Conservation (phyloP, 1,140 invertebrate species). For the Micrasema longulum region DNA sequence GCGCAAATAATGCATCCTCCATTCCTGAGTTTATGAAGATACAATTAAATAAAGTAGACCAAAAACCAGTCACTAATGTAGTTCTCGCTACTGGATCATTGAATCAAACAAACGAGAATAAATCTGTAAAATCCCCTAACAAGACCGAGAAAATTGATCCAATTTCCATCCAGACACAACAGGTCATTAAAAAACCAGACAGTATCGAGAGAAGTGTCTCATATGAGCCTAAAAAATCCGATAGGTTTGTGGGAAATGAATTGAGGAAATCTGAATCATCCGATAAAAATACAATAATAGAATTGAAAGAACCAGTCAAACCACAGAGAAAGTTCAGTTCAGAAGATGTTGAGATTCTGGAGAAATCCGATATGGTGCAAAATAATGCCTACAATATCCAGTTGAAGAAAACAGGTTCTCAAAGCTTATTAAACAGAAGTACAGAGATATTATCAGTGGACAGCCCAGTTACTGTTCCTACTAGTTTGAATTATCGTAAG, state of each 20-base stretch:
- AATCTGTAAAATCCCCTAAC: conserved; percentile 29
- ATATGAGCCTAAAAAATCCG: conserved; percentile 45
- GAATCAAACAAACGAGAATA: conserved; percentile 52
- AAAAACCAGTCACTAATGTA: conserved; percentile 70
- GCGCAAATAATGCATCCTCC: conserved; percentile 56
- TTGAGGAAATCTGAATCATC: conserved; percentile 49
- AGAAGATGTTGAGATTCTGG: conserved; percentile 66
- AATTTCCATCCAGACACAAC: not conserved
- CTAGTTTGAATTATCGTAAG: conserved; percentile 45
- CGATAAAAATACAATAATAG: conserved; percentile 49
- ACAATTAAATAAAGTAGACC: conserved; percentile 76
- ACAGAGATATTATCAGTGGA: conserved; percentile 42
- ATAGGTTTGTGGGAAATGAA: conserved; percentile 37
- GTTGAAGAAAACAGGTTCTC: conserved; percentile 46
- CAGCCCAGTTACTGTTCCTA: conserved; percentile 33
- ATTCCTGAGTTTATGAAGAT: conserved; percentile 80
- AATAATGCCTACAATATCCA: conserved; percentile 47
- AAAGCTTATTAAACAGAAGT: conserved; percentile 48
- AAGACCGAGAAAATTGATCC: conserved; percentile 41
- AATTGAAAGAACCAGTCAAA: conserved; percentile 53
- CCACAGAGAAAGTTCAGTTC: conserved; percentile 63
- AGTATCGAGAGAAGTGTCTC: conserved; percentile 47
- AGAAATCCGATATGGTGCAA: conserved; percentile 56
- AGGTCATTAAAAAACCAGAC: conserved; percentile 26
- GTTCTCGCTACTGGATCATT: conserved; percentile 70